A percentile compares a stretch with the other conserved stretches of the same genome.
Evolutionary conservation across 2,888 invertebrate species (phyloP).

Genomic region (Toxonevra muliebris): DNA sequence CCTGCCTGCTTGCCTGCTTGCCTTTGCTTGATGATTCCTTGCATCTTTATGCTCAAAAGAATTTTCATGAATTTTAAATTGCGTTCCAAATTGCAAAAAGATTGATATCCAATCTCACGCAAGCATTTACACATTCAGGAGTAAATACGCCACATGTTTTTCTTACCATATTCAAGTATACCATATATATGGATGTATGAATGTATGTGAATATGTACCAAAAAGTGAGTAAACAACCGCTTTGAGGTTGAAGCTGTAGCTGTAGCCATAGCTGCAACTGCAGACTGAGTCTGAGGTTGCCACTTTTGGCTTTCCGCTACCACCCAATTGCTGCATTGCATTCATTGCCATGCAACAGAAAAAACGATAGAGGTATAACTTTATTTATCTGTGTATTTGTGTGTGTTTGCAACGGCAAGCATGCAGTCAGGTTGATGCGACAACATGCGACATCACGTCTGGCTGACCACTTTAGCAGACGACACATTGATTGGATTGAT

Average conservation of each 20-base stretch:
- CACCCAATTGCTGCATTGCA: too few species aligned
- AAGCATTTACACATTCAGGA: slow-evolving; percentile 43
- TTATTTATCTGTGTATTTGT: slow-evolving; percentile 25
- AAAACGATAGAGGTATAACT: slow-evolving; percentile 22
- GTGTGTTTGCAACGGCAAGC: slow-evolving; percentile 9
- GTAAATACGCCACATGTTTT: neutral
- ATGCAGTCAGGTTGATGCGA: slow-evolving; percentile 38
- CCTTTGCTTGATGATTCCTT: neutral
- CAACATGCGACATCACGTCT: slow-evolving; percentile 55
- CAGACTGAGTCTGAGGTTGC: too few species aligned
- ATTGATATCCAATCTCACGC: slow-evolving; percentile 62
- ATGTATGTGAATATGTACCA: too few species aligned
- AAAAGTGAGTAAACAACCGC: too few species aligned
- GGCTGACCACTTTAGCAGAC: slow-evolving; percentile 42
- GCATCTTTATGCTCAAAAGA: slow-evolving; percentile 44
- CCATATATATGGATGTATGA: neutral
- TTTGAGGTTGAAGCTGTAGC: too few species aligned
- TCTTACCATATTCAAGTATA: neutral
- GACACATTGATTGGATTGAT: slow-evolving; percentile 51
- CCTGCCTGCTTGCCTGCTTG: neutral
- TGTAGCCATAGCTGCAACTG: too few species aligned
- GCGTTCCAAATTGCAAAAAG: slow-evolving; percentile 61
- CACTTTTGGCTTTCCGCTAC: too few species aligned
- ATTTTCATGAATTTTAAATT: slow-evolving; percentile 62
- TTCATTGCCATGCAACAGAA: neutral